Evolutionary conservation across 2,113 vertebrate genomes (phyloP).

Genomic region (Pollachius pollachius): DNA sequence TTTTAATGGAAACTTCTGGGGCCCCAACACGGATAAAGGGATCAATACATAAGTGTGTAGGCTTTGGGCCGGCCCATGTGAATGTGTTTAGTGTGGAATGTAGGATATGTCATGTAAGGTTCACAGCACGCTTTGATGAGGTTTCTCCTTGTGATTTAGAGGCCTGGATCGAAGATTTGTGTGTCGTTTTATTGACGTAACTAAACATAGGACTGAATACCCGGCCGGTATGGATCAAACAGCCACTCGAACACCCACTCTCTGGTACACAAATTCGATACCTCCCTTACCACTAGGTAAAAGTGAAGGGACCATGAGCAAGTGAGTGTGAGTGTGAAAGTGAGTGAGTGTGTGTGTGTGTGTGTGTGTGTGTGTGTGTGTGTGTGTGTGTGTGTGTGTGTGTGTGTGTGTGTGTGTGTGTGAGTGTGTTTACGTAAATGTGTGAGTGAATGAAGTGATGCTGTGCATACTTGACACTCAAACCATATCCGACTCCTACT

Average conservation of each 20-base stretch:
- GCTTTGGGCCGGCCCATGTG: slow-evolving; percentile 62
- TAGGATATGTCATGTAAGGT: slow-evolving; percentile 68
- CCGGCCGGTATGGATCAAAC: slow-evolving; percentile 51
- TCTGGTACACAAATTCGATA: slow-evolving; percentile 33
- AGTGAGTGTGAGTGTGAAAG: slow-evolving; percentile 18
- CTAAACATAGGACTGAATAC: slow-evolving; percentile 34
- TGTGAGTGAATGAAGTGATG: too few relatives aligned
- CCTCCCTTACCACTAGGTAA: slow-evolving; percentile 33
- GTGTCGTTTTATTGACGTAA: slow-evolving; percentile 56
- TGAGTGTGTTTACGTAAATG: too few relatives aligned
- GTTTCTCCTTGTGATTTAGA: slow-evolving; percentile 62
- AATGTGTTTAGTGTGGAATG: slow-evolving; percentile 74
- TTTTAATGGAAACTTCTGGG: slow-evolving; percentile 18
- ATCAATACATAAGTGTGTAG: slow-evolving; percentile 50
- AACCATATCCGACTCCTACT: too few relatives aligned
- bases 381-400: too few relatives aligned
- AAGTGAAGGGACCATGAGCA: background rate
- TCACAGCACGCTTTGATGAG: slow-evolving; percentile 71
- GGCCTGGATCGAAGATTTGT: slow-evolving; percentile 64
- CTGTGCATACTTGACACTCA: too few relatives aligned
- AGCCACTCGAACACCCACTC: background rate
- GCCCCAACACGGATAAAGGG: slow-evolving; percentile 43
- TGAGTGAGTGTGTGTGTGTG: slow-evolving; percentile 18
- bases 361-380: background rate
- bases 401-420: too few relatives aligned